phyloP scores from a whole-genome alignment of 2,113 vertebrate species.

The Clarias macrocephalus region DNA sequence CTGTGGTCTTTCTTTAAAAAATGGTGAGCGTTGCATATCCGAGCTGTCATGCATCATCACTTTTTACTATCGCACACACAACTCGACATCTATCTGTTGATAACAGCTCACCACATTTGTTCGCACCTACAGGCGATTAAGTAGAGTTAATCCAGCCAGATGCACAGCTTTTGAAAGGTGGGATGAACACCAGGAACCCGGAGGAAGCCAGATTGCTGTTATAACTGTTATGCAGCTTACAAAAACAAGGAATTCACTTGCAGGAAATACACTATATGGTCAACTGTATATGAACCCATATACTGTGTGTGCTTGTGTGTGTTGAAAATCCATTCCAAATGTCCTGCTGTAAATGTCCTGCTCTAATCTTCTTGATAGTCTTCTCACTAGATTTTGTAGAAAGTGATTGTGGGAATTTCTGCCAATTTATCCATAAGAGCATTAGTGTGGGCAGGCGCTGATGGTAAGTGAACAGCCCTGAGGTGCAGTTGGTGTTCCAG shows the following conservation, averaged over 20 bases:
- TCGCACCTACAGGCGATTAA: background rate
- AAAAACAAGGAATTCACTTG: background rate
- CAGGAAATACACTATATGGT: background rate
- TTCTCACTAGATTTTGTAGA: background rate
- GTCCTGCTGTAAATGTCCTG: background rate
- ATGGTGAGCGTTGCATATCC: background rate
- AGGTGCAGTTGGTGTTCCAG: background rate
- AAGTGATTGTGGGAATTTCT: background rate
- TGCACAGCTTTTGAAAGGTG: background rate
- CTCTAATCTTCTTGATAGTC: background rate
- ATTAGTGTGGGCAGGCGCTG: background rate
- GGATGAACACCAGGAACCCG: background rate
- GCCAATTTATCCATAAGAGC: background rate
- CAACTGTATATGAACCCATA: no score
- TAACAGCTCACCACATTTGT: background rate
- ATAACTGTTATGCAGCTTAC: background rate
- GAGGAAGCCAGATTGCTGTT: background rate
- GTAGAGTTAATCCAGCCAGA: background rate
- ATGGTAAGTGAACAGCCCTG: background rate
- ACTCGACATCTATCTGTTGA: background rate
- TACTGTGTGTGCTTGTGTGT: background rate
- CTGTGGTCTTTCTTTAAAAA: background rate
- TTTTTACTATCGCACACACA: background rate
- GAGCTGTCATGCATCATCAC: background rate
- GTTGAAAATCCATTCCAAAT: background rate